phyloP scores from a whole-genome alignment of 30 jellyfish, hydroid and myxozoan genomes.

The Chrysaora quinquecirrha region DNA sequence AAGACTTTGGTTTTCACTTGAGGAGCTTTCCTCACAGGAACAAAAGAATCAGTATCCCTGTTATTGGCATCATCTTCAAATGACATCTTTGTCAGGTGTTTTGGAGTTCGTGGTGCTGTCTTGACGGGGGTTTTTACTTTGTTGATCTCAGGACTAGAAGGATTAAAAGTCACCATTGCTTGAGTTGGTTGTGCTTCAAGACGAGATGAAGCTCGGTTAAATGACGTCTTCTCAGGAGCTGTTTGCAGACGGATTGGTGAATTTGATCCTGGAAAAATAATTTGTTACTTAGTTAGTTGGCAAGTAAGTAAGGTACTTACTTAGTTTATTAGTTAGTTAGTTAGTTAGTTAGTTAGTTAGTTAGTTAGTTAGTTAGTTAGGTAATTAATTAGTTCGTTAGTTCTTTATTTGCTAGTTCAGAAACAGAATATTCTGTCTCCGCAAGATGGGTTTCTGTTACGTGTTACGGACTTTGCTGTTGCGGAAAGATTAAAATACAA shows the following conservation, averaged over 20 bases:
- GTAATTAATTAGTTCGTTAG: too few relatives aligned
- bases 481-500: too few relatives aligned
- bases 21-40: slow-evolving; percentile 20
- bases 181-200: slow-evolving; percentile 7
- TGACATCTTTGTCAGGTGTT: slow-evolving; percentile 1
- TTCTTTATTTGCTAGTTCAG: too few relatives aligned
- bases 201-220: background rate
- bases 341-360: too few relatives aligned
- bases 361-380: too few relatives aligned
- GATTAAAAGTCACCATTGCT: slow-evolving; percentile 29
- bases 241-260: slow-evolving; percentile 64
- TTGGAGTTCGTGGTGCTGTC: slow-evolving; percentile 12
- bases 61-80: background rate
- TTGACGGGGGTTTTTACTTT: slow-evolving; percentile 26
- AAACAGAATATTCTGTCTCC: too few relatives aligned
- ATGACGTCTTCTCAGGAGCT: slow-evolving; percentile 41
- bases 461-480: too few relatives aligned
- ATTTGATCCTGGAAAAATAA: slow-evolving; percentile 15
- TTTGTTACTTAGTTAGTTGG: too few relatives aligned
- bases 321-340: too few relatives aligned
- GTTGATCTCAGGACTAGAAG: background rate
- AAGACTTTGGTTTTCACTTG: background rate
- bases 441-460: too few relatives aligned
- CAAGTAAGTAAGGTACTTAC: too few relatives aligned
- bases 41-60: slow-evolving; percentile 27